A percentile compares a stretch with the other conserved stretches of the same genome.
Evolutionary conservation across 2,888 invertebrate genomes (phyloP).

Genomic region (Helleia helle): DNA sequence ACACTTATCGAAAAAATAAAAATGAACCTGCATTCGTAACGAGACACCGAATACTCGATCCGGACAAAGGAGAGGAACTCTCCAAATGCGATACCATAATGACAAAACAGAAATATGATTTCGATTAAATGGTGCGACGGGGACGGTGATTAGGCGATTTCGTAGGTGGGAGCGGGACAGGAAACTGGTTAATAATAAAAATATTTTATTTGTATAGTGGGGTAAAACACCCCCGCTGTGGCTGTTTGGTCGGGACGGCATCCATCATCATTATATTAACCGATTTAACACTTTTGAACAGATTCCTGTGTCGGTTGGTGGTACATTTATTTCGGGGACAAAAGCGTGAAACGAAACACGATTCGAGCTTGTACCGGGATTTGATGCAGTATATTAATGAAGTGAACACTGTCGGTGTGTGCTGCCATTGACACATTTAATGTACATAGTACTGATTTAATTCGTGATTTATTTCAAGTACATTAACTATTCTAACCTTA

Average conservation of each 20-base stretch:
- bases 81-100: slow-evolving; percentile 70
- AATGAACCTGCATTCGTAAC: slow-evolving; percentile 61
- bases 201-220: slow-evolving; percentile 73
- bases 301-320: slow-evolving; percentile 57
- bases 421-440: slow-evolving; percentile 4
- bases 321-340: slow-evolving; percentile 35
- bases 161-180: slow-evolving; percentile 48
- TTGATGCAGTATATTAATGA: not conserved
- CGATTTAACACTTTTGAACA: slow-evolving; percentile 74
- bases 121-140: slow-evolving; percentile 65
- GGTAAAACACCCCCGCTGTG: slow-evolving; percentile 73
- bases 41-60: slow-evolving; percentile 62
- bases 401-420: not conserved
- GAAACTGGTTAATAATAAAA: slow-evolving; percentile 68
- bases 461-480: slow-evolving; percentile 5
- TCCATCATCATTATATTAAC: slow-evolving; percentile 74
- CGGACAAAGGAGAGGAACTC: slow-evolving; percentile 68
- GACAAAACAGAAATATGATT: slow-evolving; percentile 75
- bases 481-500: not conserved
- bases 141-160: slow-evolving; percentile 35
- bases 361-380: slow-evolving; percentile 1
- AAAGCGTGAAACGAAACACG: slow-evolving; percentile 29
- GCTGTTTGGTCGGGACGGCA: slow-evolving; percentile 65
- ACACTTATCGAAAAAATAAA: slow-evolving; percentile 46
- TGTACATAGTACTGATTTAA: slow-evolving; percentile 1